Conservation (phyloP, 2,888 invertebrate species). For the Cryptocephalus moraei region DNA sequence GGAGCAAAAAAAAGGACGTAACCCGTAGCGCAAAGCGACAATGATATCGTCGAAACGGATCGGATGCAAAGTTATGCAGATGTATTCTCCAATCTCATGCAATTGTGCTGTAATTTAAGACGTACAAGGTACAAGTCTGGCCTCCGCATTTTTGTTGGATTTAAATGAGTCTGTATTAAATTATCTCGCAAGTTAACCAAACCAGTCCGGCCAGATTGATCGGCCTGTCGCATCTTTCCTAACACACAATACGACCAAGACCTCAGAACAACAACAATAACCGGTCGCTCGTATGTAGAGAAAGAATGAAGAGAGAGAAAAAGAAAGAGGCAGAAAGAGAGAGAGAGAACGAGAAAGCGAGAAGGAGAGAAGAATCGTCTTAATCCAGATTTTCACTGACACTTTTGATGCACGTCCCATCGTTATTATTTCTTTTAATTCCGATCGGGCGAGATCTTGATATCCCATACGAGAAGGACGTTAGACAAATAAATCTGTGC, state of each 20-base stretch:
- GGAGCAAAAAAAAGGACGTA: too few relatives aligned
- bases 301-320: too few relatives aligned
- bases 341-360: too few relatives aligned
- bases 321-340: too few relatives aligned
- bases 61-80: constrained; percentile 33
- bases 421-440: neutral
- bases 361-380: neutral
- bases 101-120: constrained; percentile 39
- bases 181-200: constrained; percentile 31
- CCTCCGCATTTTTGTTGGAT: constrained; percentile 33
- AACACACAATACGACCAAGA: neutral
- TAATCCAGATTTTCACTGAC: neutral
- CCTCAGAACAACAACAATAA: neutral
- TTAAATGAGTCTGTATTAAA: constrained; percentile 36
- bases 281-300: neutral
- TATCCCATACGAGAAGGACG: neutral
- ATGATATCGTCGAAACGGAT: constrained; percentile 6
- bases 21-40: constrained; percentile 1
- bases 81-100: constrained; percentile 38
- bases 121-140: constrained; percentile 33
- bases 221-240: constrained; percentile 26
- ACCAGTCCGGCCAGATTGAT: constrained; percentile 32
- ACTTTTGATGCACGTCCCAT: neutral
- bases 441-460: neutral
- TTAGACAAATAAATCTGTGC: neutral